phyloP scores from a whole-genome alignment of 2,113 vertebrate genomes.

The Hemibagrus wyckioides region DNA sequence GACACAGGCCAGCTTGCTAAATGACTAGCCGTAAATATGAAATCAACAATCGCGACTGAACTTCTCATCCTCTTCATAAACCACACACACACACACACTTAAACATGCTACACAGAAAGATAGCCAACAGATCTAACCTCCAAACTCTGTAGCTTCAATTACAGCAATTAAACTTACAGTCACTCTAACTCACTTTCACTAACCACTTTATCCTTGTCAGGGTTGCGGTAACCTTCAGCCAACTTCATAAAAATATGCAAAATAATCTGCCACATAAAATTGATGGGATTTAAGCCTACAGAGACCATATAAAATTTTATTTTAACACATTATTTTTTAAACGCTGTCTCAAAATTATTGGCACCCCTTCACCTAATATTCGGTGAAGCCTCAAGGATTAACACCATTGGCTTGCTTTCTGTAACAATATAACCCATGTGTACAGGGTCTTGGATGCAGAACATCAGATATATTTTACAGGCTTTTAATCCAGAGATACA shows the following conservation, averaged over 20 bases:
- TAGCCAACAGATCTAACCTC: neutral
- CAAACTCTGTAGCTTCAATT: neutral
- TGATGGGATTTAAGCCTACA: neutral
- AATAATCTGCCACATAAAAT: neutral
- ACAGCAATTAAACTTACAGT: constrained; percentile 15
- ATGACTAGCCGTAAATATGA: constrained; percentile 45
- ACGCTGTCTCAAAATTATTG: neutral
- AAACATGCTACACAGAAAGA: neutral
- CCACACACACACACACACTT: constrained; percentile 19
- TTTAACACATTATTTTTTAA: neutral
- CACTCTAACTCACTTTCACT: constrained; percentile 16
- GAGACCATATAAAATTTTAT: neutral
- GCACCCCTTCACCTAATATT: neutral
- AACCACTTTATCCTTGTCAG: neutral
- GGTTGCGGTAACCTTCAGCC: neutral
- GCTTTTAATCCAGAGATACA: neutral
- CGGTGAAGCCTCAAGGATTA: neutral
- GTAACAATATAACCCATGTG: neutral
- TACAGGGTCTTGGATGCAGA: neutral
- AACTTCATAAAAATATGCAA: neutral
- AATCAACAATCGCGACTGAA: constrained; percentile 12
- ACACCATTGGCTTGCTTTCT: neutral
- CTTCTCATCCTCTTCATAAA: neutral
- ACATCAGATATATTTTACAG: neutral
- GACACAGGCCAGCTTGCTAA: constrained; percentile 24